Evolutionary conservation across 1,140 invertebrate genomes (phyloP), one percentile per base, ranked within the genome.

Genomic region (Dendroctonus ponderosae): DNA sequence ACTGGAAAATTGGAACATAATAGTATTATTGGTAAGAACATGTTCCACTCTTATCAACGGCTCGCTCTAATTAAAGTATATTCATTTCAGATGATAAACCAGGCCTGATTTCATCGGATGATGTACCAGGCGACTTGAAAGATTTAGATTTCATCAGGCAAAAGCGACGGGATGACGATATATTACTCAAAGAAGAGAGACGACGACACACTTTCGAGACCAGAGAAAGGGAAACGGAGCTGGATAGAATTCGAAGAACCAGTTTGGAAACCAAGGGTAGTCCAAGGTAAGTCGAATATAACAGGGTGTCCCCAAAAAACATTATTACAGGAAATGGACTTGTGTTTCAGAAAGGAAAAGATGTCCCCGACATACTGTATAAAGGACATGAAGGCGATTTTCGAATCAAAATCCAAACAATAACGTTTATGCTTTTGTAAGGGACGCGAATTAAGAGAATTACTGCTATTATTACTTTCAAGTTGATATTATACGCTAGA

Each of bases 361-460:
- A 77, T 84, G 71, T 85, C 87, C 62, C 85, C 86, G 15, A 85
- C 87, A 48, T 87, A 85, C 77, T 87, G 86, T 74, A 91, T 91
- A 74, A 85, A 86, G 73, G 88, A 91, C 76, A 89, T 91, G 84
- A 86, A 89, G 64, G 89, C 89, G 48, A 85, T 90, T 72, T 91
- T 91, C 78, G 89, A 91, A 80, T 82, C 81, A 72, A 82, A 82
- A 76, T 82, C 81, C 71, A 77, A 78, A 74, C 77, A 79, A 73
- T 78, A 77, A 72, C 50, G 15, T 44, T 15, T 46, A 9, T 11
- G 26, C 38, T 26, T 39, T 62, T 40, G n/a, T 52, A 6, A 12
- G 8, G 15, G 15, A 15, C 15, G 9, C 8, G 9, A n/a, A 9
- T 58, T 8, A 44, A 53, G 8, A 26, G 9, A 15, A 58, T 8